These are phyloP conservation scores for Onychomys leucogaster DNA, from an alignment of 2,797 vertebrate genomes.

Conservation along the genomic window DNA sequence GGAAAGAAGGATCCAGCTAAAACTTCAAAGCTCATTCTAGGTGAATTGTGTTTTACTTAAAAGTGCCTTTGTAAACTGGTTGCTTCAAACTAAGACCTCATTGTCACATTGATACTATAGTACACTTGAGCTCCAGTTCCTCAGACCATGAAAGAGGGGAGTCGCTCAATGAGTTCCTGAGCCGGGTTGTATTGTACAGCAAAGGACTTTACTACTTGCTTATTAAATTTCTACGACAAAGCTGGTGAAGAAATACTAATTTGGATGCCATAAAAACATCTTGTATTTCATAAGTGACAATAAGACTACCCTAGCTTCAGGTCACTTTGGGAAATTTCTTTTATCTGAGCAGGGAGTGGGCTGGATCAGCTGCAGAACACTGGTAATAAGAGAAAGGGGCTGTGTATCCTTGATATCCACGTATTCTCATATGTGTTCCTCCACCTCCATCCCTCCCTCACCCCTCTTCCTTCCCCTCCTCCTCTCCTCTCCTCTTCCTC, in stretches of 20 bases:
- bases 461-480: background rate
- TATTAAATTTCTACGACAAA: background rate
- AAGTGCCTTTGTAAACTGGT: background rate
- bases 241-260: slow-evolving; percentile 24
- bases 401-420: background rate
- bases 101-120: background rate
- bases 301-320: background rate
- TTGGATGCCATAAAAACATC: background rate
- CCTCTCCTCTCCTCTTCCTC: background rate
- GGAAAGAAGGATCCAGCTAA: background rate
- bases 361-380: fast-evolving
- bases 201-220: background rate
- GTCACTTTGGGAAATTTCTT: background rate
- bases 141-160: background rate
- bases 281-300: background rate
- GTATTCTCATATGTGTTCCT: too few relatives aligned
- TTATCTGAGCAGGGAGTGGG: background rate
- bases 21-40: background rate
- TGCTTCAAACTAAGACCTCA: background rate
- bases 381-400: background rate
- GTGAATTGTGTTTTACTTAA: slow-evolving; percentile 8
- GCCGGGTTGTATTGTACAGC: background rate
- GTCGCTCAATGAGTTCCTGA: background rate
- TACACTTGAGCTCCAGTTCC: background rate
- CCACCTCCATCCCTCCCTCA: background rate